Evolutionary conservation across 1,140 invertebrate genomes (phyloP), one percentile per base, ranked within the genome.

Genomic region (Leucophenga varia): DNA sequence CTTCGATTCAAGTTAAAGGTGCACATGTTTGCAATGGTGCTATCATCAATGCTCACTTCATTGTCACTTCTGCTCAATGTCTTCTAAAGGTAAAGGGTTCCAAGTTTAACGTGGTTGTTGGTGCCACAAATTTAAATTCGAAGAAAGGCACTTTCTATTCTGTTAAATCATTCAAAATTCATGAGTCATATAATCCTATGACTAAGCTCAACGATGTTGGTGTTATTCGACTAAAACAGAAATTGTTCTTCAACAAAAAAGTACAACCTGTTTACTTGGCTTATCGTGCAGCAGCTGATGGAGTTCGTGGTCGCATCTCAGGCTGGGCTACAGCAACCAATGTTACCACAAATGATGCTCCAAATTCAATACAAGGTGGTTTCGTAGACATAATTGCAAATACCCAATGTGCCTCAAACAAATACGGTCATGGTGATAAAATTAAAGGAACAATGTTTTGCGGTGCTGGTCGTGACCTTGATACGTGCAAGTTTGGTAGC

Each of bases 61-160:
- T 82, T 43, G 32, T 83, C 17, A 79, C 77, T 17, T 80, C 81
- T 25, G 81, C 79, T 38, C 81, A 83, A 54, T 83, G 82, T 47
- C 7, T 38, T 17, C 14, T 5, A 16, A 12, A 18, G 13, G 32
- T 36, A 8, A 10, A 7, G 6, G 34, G 19, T 8, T 36, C 12
- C 3, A 3, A 2, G 2, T 32, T 69, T 1, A 19, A 12, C 5
- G 36, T 69, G 2, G 49, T 64, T 12, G 64, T 58, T 14, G 64
- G 64, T 18, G 59, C 60, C 6, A 10, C 19, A 1, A 6, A 38
- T 35, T 5, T 30, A 37, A 12, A 19, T 18, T 36, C 38, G n/a
- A n/a, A n/a, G 10, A 59, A 65, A 16, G 65, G 65, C 0, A 40
- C 49, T 1, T 32, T 71, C 0, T 55, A 70, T 13, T 35, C 17